Conservation (phyloP, 2,113 vertebrate species). For the Cochlearius cochlearius region DNA sequence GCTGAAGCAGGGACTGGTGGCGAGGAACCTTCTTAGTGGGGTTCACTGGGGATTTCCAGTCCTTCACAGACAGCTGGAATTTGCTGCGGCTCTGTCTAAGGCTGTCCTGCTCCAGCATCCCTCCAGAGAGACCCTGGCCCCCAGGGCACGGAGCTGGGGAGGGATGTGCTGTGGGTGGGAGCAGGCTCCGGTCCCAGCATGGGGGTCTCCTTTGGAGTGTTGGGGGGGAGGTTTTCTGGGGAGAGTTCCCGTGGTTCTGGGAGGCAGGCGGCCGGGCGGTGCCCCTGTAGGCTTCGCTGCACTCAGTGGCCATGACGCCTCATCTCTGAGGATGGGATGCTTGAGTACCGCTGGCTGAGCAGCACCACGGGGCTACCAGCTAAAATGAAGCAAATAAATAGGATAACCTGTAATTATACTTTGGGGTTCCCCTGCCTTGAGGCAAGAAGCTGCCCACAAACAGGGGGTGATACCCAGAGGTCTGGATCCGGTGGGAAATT, state of each 20-base stretch:
- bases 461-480: fast-evolving
- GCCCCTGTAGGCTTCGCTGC: not conserved
- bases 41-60: not conserved
- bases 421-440: not conserved
- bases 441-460: not conserved
- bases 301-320: fast-evolving
- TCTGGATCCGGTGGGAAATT: not conserved
- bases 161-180: not conserved
- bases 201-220: fast-evolving
- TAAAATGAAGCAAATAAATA: not conserved
- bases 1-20: not conserved
- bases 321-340: fast-evolving
- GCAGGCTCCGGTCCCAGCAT: not conserved
- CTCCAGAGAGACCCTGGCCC: not conserved
- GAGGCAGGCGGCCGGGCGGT: fast-evolving
- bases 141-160: not conserved
- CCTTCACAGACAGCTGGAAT: not conserved
- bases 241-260: not conserved
- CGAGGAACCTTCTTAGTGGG: not conserved
- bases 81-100: fast-evolving
- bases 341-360: not conserved
- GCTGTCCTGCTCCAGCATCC: fast-evolving
- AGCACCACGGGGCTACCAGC: not conserved
- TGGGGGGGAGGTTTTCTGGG: not conserved
- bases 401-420: not conserved